Evolutionary conservation across 1,140 invertebrate species (phyloP).

Genomic region (Anthonomus grandis): DNA sequence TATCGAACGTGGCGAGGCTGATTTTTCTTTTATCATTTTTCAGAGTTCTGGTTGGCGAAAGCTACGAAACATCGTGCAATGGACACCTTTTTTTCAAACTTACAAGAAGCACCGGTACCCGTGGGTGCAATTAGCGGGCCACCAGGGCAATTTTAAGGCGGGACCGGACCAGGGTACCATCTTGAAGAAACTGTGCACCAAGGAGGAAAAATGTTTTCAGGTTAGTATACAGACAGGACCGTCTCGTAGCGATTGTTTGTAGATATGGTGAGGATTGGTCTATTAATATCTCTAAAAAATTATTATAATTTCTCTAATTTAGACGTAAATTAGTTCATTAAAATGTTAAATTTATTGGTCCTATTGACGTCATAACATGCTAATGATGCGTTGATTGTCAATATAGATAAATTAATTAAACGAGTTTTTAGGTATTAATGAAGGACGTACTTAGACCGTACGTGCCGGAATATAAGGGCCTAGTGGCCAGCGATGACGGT

Average conservation of each 20-base stretch:
- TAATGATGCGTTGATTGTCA: too few species aligned
- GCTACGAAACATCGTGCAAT: conserved; percentile 88
- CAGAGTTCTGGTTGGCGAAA: conserved; percentile 92
- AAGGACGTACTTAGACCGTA: conserved; percentile 81
- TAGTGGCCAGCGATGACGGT: conserved; percentile 72
- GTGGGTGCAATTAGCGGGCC: conserved; percentile 92
- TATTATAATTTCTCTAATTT: too few species aligned
- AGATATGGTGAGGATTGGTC: too few species aligned
- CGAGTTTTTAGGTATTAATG: conserved; percentile 67
- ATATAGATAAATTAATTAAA: too few species aligned
- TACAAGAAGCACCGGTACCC: conserved; percentile 94
- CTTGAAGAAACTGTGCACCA: conserved; percentile 85
- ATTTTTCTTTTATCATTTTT: too few species aligned
- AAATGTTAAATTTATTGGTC: too few species aligned
- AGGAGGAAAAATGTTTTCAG: conserved; percentile 84
- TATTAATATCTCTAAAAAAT: too few species aligned
- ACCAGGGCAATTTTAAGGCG: conserved; percentile 92
- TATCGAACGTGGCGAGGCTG: too few species aligned
- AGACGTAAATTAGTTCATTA: too few species aligned
- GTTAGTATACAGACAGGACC: conserved; percentile 43
- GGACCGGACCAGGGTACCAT: conserved; percentile 90
- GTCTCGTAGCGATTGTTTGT: too few species aligned
- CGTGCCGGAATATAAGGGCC: conserved; percentile 88
- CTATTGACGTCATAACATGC: too few species aligned
- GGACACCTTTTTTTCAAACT: conserved; percentile 94